Base-by-base conservation (phyloP, 2,888 invertebrate genomes). In the Stictocephala bisonia region DNA sequence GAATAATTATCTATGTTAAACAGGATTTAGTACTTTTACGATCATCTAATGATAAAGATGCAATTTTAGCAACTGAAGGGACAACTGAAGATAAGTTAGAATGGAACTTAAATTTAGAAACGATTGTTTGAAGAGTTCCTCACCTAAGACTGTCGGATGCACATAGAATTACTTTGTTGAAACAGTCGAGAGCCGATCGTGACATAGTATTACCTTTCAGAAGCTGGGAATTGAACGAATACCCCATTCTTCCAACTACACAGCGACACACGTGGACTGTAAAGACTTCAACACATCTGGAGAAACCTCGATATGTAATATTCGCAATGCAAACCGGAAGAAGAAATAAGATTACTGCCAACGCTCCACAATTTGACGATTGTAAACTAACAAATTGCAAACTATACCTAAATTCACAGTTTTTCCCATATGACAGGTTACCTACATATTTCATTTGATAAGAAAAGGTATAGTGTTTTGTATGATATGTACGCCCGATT, bases 241-340 rank as follows among this genome's bases (percentile, higher is more conserved):
- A 82, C 77, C 83, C 83, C 0, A 13, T 80, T 51, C 73, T 84
- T 71, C 83, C 81, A 9, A 76, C 70, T 68, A 80, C 81, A 18
- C 75, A 71, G 53, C 79, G 82, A 76, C 79, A 82, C 73, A 75
- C 79, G 18, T 82, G 82, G 83, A 74, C 79, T 27, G 35, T 75
- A 9, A 76, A 78, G 73, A 82, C 82, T 22, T 74, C 80, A 9
- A 77, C 78, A 13, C 79, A 80, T 69, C 72, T 83, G 48, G 83
- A 83, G 78, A 83, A 82, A 78, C 83, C 83, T 1, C 73, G 83
- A 53, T 84, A 77, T 76, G 74, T 84, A 20, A 81, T 84, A 48
- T 31, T 84, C n/a, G 83, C 79, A 9, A 80, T 83, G 51, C 83
- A 84, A 80, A 83, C 82, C 15, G 77, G 80, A 69, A 76, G 80